Base-by-base conservation (phyloP, 2,113 vertebrate species). In the Pelecanoides urinatrix region DNA sequence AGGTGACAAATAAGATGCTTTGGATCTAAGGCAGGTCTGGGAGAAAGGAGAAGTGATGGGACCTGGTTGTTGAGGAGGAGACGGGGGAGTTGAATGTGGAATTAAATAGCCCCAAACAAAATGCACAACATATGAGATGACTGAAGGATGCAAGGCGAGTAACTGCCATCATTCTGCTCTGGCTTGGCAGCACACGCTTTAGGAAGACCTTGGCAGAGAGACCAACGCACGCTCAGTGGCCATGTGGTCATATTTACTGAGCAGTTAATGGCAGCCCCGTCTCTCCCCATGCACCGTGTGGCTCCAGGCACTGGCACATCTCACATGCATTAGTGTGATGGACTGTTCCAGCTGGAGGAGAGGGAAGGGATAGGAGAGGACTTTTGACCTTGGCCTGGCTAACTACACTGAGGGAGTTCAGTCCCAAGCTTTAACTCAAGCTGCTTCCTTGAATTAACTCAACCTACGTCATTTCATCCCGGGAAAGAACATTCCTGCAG, bases 251-350 rank as follows among this genome's bases (percentile, higher is more conserved):
- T 56, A 44, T 49, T 59, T 67, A 56, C 55, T 34, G 27, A 68
- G 53, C 0, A 0, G 26, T 42, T 55, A 49, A 44, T 49, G 55
- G 36, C 49, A 70, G 49, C 26, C 26, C 17, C 0, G 2, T n/a
- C 75, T 70, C 49, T 81, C 42, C 30, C 15, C 3, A 5, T 7
- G 62, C 22, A 34, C 29, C 0, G 0, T 0, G 9, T 59, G 53
- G 59, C 45, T 61, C 29, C 29, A 58, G 45, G 17, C 11, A 21
- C 26, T 7, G 47, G n/a, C 21, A 70, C 21, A 25, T 34, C 55
- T 81, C 55, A 34, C 0, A 0, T 55, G 17, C 52, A 9, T 30
- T 30, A 29, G 20, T n/a, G 45, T 1, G 1, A 26, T 27, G n/a
- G 55, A 30, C 47, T 81, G 29, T 56, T 70, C 70, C 32, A 44